These are phyloP conservation scores for Taeniopygia guttata DNA, from an alignment of 2,797 vertebrate species.

Conservation along the genomic window DNA sequence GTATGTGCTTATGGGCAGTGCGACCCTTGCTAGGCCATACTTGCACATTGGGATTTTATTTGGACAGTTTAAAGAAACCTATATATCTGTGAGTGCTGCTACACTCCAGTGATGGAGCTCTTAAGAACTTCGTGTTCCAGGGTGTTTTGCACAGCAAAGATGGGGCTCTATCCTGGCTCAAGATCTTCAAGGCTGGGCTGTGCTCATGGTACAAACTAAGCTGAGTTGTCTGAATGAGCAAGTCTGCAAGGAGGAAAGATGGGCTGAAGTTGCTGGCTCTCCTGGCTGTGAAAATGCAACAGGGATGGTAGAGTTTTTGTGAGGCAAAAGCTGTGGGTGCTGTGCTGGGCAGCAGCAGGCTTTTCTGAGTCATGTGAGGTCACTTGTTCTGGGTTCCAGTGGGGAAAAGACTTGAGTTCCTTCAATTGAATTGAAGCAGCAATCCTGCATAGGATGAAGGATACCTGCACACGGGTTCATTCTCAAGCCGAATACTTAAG, in stretches of 20 bases:
- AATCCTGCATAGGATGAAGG: background rate
- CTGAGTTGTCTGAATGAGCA: background rate
- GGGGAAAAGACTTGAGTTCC: background rate
- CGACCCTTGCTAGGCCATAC: background rate
- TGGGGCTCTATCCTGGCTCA: background rate
- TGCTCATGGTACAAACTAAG: background rate
- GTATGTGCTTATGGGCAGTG: background rate
- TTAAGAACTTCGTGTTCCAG: background rate
- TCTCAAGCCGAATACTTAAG: background rate
- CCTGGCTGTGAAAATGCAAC: background rate
- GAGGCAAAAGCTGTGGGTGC: background rate
- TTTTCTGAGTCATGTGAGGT: rapidly evolving
- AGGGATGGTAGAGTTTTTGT: background rate
- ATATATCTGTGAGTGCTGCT: rapidly evolving
- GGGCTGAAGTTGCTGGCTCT: background rate
- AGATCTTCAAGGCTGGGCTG: background rate
- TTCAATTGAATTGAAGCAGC: background rate
- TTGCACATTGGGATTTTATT: background rate
- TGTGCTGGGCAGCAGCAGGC: background rate
- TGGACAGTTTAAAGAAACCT: background rate
- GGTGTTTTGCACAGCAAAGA: background rate
- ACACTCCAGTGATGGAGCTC: background rate
- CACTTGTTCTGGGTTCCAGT: background rate
- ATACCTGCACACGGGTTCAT: background rate
- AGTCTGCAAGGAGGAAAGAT: background rate